Conservation (phyloP, 2,113 vertebrate species). For the Thamnophis sirtalis region DNA sequence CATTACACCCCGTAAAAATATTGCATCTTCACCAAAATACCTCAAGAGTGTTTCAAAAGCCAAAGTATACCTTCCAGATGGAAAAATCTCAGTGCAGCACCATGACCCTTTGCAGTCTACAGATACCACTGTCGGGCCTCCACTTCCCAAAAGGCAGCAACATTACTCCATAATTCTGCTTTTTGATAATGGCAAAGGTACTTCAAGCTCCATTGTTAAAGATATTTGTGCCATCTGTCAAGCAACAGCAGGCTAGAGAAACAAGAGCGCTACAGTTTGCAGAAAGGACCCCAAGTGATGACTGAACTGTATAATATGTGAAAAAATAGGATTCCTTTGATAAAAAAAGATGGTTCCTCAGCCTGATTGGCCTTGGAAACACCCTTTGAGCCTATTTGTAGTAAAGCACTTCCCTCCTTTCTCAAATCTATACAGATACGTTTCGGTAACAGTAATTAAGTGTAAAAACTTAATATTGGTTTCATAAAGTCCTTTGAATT, state of each 20-base stretch:
- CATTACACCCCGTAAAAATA: slow-evolving; percentile 69
- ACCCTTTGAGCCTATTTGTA: slow-evolving; percentile 63
- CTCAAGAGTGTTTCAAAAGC: slow-evolving; percentile 55
- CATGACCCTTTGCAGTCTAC: slow-evolving; percentile 25
- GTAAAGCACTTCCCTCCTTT: slow-evolving; percentile 64
- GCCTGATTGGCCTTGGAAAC: slow-evolving; percentile 52
- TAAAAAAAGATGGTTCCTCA: slow-evolving; percentile 65
- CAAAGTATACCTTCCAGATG: slow-evolving; percentile 19
- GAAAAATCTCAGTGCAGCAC: slow-evolving; percentile 31
- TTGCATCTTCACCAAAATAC: slow-evolving; percentile 69
- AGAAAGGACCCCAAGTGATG: slow-evolving; percentile 48
- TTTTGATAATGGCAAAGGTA: slow-evolving; percentile 2
- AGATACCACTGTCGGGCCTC: slow-evolving; percentile 22
- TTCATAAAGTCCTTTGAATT: slow-evolving; percentile 79
- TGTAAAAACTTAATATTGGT: slow-evolving; percentile 78
- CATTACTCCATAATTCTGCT: background rate
- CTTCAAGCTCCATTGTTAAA: background rate
- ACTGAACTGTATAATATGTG: slow-evolving; percentile 59
- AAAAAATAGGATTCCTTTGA: slow-evolving; percentile 75
- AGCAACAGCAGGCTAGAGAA: background rate
- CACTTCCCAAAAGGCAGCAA: slow-evolving; percentile 24
- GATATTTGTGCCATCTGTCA: slow-evolving; percentile 36
- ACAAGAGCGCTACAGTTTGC: slow-evolving; percentile 26
- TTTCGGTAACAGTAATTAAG: slow-evolving; percentile 85
- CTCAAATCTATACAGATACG: slow-evolving; percentile 67